phyloP scores from a whole-genome alignment of 2,113 vertebrate genomes.

The Emberiza fucata region DNA sequence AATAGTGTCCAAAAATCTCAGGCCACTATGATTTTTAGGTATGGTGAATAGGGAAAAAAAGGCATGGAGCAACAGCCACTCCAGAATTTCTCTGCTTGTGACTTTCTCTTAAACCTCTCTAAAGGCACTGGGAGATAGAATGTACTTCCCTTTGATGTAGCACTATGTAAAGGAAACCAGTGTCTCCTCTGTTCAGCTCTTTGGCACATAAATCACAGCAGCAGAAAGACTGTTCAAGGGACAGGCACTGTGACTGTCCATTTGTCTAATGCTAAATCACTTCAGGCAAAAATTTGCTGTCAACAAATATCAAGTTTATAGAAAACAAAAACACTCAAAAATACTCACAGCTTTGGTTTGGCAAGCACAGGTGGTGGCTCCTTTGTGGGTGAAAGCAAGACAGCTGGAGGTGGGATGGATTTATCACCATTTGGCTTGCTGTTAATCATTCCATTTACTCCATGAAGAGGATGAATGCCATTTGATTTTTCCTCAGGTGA shows the following conservation, averaged over 20 bases:
- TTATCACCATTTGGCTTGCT: conserved; percentile 60
- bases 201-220: not conserved
- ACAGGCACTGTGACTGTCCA: not conserved
- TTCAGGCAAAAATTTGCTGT: not conserved
- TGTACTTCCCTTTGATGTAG: not conserved
- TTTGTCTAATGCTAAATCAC: not conserved
- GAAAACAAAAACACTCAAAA: not conserved
- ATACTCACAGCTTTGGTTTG: conserved; percentile 97
- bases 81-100: not conserved
- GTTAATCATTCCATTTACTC: conserved; percentile 72
- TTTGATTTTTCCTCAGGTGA: conserved; percentile 63
- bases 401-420: conserved; percentile 48
- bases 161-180: not conserved
- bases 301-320: not conserved
- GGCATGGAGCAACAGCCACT: not conserved
- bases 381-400: conserved; percentile 79
- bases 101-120: not conserved
- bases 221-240: not conserved
- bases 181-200: not conserved
- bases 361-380: conserved; percentile 88
- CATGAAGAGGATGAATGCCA: conserved; percentile 58
- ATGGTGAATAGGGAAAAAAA: not conserved
- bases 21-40: not conserved
- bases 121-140: not conserved
- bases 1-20: not conserved